Evolutionary conservation across 2,888 invertebrate genomes (phyloP).

Genomic region (Lithophane leautieri): DNA sequence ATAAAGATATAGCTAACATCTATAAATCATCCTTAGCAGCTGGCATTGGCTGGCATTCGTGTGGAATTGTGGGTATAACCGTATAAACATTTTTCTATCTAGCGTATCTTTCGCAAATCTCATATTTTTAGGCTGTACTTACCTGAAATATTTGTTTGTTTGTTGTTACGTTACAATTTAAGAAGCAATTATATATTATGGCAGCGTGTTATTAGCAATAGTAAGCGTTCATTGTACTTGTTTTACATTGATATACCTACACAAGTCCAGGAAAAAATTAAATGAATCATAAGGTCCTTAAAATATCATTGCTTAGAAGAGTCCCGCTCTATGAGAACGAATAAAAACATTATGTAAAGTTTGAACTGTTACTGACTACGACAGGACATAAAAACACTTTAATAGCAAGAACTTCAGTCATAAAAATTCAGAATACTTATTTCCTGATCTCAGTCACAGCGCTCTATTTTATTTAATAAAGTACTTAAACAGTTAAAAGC

Average conservation of each 20-base stretch:
- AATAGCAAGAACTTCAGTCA: slow-evolving; percentile 58
- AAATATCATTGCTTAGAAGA: neutral
- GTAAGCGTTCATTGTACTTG: too few relatives aligned
- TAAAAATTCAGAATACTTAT: slow-evolving; percentile 64
- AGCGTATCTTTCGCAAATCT: neutral
- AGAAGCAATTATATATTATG: too few relatives aligned
- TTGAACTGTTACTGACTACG: slow-evolving; percentile 18
- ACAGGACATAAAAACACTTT: slow-evolving; percentile 57
- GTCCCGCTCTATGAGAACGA: slow-evolving; percentile 6
- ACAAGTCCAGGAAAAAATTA: too few relatives aligned
- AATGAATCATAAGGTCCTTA: neutral
- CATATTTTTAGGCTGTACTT: neutral
- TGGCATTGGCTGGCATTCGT: slow-evolving; percentile 36
- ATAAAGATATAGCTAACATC: slow-evolving; percentile 26
- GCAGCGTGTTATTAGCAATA: too few relatives aligned
- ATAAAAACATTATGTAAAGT: slow-evolving; percentile 44
- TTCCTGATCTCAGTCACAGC: slow-evolving; percentile 29
- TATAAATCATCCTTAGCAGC: slow-evolving; percentile 54
- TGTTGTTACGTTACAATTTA: too few relatives aligned
- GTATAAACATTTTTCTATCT: slow-evolving; percentile 41
- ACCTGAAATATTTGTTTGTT: neutral
- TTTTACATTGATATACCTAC: too few relatives aligned
- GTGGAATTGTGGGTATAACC: slow-evolving; percentile 21
- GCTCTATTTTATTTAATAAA: slow-evolving; percentile 10
- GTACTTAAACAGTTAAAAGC: neutral